Conservation (phyloP, 2,113 vertebrate genomes). For the Syrmaticus mikado region DNA sequence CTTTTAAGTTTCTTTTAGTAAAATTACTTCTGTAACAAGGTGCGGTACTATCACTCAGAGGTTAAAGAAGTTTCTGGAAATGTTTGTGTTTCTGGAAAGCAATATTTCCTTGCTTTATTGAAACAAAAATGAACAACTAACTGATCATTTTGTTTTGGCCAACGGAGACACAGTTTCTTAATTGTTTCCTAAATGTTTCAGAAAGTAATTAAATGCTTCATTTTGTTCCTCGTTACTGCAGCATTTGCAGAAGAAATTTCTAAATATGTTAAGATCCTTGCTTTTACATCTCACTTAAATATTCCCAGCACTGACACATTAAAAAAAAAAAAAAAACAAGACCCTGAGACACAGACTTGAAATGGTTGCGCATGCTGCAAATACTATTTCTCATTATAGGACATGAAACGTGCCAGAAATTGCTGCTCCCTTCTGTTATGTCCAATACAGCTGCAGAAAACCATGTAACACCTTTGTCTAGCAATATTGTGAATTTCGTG, state of each 20-base stretch:
- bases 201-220: background rate
- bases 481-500: background rate
- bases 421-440: background rate
- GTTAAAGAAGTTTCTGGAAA: constrained; percentile 32
- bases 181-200: background rate
- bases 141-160: background rate
- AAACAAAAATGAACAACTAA: constrained; percentile 1
- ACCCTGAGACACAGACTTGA: background rate
- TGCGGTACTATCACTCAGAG: background rate
- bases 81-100: background rate
- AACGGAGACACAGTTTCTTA: background rate
- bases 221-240: background rate
- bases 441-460: background rate
- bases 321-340: background rate
- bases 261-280: background rate
- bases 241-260: background rate
- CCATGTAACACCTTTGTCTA: constrained; percentile 4
- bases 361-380: background rate
- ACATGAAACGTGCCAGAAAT: background rate
- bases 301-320: background rate
- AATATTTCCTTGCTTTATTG: background rate
- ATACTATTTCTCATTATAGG: background rate
- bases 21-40: constrained; percentile 1
- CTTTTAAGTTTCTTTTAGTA: constrained; percentile 28
- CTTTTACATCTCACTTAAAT: background rate